These are phyloP conservation scores for Dufourea novaeangliae DNA, from an alignment of 1,140 invertebrate species.

Conservation along the genomic window DNA sequence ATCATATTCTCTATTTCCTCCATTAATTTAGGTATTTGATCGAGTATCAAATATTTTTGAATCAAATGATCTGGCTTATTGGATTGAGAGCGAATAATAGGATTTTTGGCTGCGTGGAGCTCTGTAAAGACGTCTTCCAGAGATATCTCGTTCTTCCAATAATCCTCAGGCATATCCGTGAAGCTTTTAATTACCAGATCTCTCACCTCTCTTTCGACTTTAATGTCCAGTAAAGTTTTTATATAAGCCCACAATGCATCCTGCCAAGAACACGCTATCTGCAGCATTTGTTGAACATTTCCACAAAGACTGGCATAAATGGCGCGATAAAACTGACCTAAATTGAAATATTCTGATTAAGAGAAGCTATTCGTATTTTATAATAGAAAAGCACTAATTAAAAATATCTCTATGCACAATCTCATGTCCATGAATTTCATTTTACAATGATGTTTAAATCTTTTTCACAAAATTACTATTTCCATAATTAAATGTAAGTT, in stretches of 20 bases:
- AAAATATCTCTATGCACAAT: too few relatives aligned
- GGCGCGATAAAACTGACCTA: conserved; percentile 85
- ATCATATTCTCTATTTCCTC: conserved; percentile 83
- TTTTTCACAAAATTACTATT: too few relatives aligned
- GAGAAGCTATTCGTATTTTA: not conserved
- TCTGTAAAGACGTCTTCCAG: conserved; percentile 88
- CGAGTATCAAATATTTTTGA: conserved; percentile 90
- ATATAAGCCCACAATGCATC: conserved; percentile 95
- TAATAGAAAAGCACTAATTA: too few relatives aligned
- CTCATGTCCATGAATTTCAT: too few relatives aligned
- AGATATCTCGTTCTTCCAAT: conserved; percentile 89
- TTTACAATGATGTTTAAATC: too few relatives aligned
- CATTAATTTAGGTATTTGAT: conserved; percentile 85
- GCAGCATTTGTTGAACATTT: conserved; percentile 88
- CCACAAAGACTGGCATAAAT: conserved; percentile 92
- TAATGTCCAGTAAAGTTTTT: conserved; percentile 90
- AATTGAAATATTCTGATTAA: not conserved
- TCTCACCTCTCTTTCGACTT: conserved; percentile 90
- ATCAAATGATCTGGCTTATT: conserved; percentile 85
- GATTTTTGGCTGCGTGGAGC: conserved; percentile 83
- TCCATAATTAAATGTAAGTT: too few relatives aligned
- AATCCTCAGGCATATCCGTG: conserved; percentile 87
- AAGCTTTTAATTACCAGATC: conserved; percentile 81
- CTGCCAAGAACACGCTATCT: conserved; percentile 91
- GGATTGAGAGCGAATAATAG: conserved; percentile 81